Percentiles rank a stretch among this genome's conserved stretches.
Evolutionary conservation across 2,113 vertebrate species (phyloP).

Genomic region (Neofelis nebulosa): DNA sequence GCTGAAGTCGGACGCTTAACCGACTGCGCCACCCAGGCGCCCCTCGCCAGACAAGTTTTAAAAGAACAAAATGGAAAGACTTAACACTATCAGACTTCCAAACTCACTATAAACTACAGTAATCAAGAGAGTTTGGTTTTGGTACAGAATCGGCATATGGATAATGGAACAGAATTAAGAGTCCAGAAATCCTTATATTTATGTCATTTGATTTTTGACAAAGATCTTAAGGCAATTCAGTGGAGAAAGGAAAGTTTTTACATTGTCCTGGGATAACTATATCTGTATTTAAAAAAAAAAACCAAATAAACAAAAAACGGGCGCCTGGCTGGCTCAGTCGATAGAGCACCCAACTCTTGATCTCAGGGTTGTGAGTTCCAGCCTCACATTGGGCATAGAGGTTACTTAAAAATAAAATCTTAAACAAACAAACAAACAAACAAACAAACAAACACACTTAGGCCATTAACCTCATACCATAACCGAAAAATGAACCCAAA

Average conservation of each 20-base stretch:
- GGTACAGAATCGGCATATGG: background rate
- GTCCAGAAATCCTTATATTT: background rate
- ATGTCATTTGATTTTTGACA: background rate
- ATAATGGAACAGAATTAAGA: background rate
- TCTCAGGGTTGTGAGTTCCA: background rate
- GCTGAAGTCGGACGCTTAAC: no score
- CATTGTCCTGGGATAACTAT: background rate
- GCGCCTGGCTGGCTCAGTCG: background rate
- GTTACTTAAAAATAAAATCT: background rate
- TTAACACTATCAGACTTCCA: background rate
- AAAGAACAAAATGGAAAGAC: background rate
- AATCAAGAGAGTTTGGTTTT: background rate
- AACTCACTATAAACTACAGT: background rate
- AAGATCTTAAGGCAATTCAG: background rate
- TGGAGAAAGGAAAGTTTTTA: background rate
- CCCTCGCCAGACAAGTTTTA: background rate
- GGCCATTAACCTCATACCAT: background rate
- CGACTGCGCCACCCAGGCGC: background rate
- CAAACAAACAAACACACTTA: background rate
- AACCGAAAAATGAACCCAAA: background rate
- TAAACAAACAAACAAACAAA: background rate
- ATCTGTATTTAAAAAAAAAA: background rate
- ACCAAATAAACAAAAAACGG: background rate
- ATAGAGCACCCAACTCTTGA: background rate
- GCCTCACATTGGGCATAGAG: background rate